phyloP scores from a whole-genome alignment of 2,888 invertebrate species.

The Macrosoma leucophasiata region DNA sequence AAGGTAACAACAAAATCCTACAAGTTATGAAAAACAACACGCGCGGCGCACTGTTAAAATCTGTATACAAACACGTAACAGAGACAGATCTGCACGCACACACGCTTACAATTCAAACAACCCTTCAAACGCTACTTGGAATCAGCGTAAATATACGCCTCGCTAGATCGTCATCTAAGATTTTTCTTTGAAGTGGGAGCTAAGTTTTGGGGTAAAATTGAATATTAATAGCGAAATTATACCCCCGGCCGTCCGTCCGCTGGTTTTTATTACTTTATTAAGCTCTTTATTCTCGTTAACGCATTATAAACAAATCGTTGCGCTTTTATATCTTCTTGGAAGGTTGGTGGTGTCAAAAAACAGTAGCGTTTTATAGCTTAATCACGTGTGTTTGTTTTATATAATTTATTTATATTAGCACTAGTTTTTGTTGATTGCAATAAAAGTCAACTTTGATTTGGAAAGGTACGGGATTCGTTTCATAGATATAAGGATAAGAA shows the following conservation, averaged over 20 bases:
- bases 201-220: slow-evolving; percentile 66
- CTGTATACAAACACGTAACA: slow-evolving; percentile 29
- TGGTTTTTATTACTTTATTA: slow-evolving; percentile 72
- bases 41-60: slow-evolving; percentile 28
- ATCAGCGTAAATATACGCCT: slow-evolving; percentile 59
- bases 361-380: slow-evolving; percentile 71
- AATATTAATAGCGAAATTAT: slow-evolving; percentile 75
- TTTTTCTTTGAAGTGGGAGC: slow-evolving; percentile 68
- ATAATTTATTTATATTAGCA: slow-evolving; percentile 45
- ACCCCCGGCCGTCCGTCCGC: slow-evolving; percentile 45
- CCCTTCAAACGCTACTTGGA: slow-evolving; percentile 57
- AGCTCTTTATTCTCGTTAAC: slow-evolving; percentile 60
- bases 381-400: slow-evolving; percentile 55
- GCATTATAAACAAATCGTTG: slow-evolving; percentile 68
- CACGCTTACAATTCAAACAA: slow-evolving; percentile 32
- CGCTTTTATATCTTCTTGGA: slow-evolving; percentile 59
- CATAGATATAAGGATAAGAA: too few species aligned
- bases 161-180: slow-evolving; percentile 61
- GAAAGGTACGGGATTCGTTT: too few species aligned
- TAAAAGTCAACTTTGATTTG: slow-evolving; percentile 28
- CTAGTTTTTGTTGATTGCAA: slow-evolving; percentile 33
- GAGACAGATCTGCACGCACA: slow-evolving; percentile 30
- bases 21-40: slow-evolving; percentile 8
- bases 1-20: too few species aligned
- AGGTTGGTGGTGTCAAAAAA: slow-evolving; percentile 66